phyloP scores from a whole-genome alignment of 2,113 vertebrate species.

The Epinephelus fuscoguttatus region DNA sequence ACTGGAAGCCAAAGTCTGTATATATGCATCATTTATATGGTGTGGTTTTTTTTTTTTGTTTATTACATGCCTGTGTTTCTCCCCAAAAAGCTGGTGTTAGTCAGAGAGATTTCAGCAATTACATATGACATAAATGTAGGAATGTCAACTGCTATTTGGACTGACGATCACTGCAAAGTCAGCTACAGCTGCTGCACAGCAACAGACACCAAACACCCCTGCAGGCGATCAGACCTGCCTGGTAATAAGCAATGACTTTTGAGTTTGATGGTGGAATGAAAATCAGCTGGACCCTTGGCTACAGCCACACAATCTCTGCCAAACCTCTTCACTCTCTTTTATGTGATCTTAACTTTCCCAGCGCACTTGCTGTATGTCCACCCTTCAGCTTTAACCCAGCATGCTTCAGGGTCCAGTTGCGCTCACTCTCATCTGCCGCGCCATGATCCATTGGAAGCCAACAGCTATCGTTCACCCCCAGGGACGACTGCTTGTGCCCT shows the following conservation, averaged over 20 bases:
- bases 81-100: background rate
- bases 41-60: background rate
- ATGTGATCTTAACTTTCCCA: conserved; percentile 28
- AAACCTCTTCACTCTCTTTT: conserved; percentile 11
- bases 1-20: background rate
- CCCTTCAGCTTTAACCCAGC: conserved; percentile 47
- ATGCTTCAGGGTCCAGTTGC: conserved; percentile 40
- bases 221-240: background rate
- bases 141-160: background rate
- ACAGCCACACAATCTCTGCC: background rate
- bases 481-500: conserved; percentile 26
- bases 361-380: background rate
- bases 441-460: conserved; percentile 24
- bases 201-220: background rate
- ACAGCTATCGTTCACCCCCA: conserved; percentile 39
- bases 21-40: background rate
- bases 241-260: background rate
- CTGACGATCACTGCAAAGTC: background rate
- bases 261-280: conserved; percentile 18
- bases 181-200: background rate
- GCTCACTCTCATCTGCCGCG: conserved; percentile 8
- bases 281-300: background rate
- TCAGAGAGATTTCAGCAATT: background rate
- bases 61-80: too few relatives aligned
- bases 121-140: background rate